phyloP scores from a whole-genome alignment of 2,113 vertebrate species.

The Pogona vitticeps region DNA sequence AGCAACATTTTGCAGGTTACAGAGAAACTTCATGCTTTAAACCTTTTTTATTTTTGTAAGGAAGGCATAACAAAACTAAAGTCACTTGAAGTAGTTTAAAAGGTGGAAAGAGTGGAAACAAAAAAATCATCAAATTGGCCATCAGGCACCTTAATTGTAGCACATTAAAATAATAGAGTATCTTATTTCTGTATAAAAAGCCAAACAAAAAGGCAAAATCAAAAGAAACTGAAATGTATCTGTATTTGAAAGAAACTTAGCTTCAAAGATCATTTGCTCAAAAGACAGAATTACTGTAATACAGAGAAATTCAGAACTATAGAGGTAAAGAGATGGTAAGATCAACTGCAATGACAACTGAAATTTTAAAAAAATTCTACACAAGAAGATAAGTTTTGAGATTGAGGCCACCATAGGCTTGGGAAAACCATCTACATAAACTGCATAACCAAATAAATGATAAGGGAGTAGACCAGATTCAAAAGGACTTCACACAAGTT shows the following conservation, averaged over 20 bases:
- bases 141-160: neutral
- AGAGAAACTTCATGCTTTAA: neutral
- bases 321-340: neutral
- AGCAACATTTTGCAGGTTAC: neutral
- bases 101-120: neutral
- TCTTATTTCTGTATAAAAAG: neutral
- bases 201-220: neutral
- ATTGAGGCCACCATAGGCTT: neutral
- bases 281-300: neutral
- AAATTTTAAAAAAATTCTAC: neutral
- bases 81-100: constrained; percentile 4
- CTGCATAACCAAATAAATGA: neutral
- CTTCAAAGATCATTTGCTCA: neutral
- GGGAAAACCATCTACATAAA: neutral
- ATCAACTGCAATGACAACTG: neutral
- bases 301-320: neutral
- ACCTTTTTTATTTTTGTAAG: neutral
- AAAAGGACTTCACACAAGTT: neutral
- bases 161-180: neutral
- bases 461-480: neutral
- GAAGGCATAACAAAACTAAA: neutral
- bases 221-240: neutral
- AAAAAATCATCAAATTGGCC: neutral
- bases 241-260: neutral
- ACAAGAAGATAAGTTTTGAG: neutral